These are phyloP conservation scores for Protonibea diacanthus DNA, from an alignment of 2,797 vertebrate genomes.

Conservation along the genomic window DNA sequence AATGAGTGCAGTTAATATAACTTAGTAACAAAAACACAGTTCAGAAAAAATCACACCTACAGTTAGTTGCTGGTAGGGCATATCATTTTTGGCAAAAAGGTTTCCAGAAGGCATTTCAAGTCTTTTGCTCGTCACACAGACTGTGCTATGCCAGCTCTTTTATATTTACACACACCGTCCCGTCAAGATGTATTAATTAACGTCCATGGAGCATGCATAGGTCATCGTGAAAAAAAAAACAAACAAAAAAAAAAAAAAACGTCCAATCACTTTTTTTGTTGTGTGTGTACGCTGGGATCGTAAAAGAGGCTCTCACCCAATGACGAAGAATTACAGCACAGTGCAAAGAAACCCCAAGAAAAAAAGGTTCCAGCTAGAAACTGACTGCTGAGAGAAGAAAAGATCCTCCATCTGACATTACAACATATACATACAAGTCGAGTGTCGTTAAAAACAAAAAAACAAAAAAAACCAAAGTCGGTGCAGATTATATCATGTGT, in stretches of 20 bases:
- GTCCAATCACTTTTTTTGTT: conserved; percentile 53
- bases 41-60: conserved; percentile 77
- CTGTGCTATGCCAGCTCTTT: conserved; percentile 58
- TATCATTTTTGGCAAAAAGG: conserved; percentile 81
- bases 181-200: conserved; percentile 72
- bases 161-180: conserved; percentile 77
- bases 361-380: conserved; percentile 48
- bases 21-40: conserved; percentile 74
- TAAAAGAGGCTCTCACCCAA: conserved; percentile 43
- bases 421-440: conserved; percentile 76
- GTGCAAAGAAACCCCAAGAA: conserved; percentile 72
- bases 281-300: conserved; percentile 61
- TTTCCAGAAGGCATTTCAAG: conserved; percentile 78
- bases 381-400: conserved; percentile 42
- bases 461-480: conserved; percentile 53
- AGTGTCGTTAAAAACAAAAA: conserved; percentile 50
- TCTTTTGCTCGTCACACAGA: conserved; percentile 62
- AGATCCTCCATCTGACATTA: conserved; percentile 63
- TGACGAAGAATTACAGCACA: conserved; percentile 70
- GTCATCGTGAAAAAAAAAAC: conserved; percentile 62
- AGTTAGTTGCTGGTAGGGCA: conserved; percentile 82
- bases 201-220: conserved; percentile 89
- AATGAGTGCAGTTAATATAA: conserved; percentile 79
- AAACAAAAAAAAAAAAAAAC: conserved; percentile 33
- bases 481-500: conserved; percentile 63